Evolutionary conservation across 2,797 vertebrate genomes (phyloP), one percentile per base, ranked within the genome.

Genomic region (Melanogrammus aeglefinus): DNA sequence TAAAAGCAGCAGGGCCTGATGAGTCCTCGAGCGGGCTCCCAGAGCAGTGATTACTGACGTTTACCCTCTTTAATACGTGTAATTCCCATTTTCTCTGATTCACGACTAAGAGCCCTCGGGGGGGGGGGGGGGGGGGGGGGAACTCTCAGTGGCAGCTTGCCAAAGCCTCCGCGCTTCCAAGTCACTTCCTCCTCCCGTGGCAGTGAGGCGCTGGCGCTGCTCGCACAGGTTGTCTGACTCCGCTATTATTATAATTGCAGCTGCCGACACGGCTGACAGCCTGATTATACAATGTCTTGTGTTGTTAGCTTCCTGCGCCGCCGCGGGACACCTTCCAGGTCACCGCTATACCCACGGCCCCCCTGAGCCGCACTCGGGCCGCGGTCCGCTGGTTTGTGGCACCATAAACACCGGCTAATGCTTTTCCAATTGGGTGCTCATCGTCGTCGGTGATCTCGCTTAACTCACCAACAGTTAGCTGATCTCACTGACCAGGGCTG

Each of bases 11-110:
- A 87, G 89, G 86, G 86, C 85, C 86, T 89, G 90, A 92, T 91
- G 92, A 93, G 91, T 94, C 91, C 90, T 93, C 85, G 79, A 90
- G 90, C 89, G 88, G 91, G 89, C 90, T 93, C 91, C 90, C 91
- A 88, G 87, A 75, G 89, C 90, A 90, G 91, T 93, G 93, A 95
- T 95, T 95, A 94, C 93, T 90, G 92, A 91, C 91, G 91, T 94
- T 95, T 94, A 95, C 90, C 93, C 93, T 92, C 92, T 94, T 94
- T 94, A 94, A 95, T 95, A 94, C 93, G 92, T 94, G 93, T 94
- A 94, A 95, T 94, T 94, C 93, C 92, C 91, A 92, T 94, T 95
- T 94, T 94, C 92, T 93, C 90, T 92, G 94, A 95, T 94, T 95
- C 90, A 91, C 89, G 90, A 91, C 91, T 93, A 91, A 93, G 92